Conservation (phyloP, 1,140 invertebrate species). For the Neomicropteryx cornuta region DNA sequence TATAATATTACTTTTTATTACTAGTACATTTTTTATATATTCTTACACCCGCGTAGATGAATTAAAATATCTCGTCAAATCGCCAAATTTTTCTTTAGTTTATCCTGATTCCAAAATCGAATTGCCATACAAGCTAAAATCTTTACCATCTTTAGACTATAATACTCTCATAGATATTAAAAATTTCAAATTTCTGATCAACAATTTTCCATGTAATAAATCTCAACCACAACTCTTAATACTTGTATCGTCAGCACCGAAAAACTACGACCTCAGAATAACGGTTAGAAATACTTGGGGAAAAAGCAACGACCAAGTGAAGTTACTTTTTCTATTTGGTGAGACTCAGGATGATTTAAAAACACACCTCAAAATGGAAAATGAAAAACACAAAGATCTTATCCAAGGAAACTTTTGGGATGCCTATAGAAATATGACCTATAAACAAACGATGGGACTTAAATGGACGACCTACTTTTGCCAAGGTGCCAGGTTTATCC, state of each 20-base stretch:
- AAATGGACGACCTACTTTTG: slow-evolving; percentile 68
- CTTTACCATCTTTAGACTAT: slow-evolving; percentile 27
- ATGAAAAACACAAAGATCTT: slow-evolving; percentile 51
- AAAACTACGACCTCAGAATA: slow-evolving; percentile 46
- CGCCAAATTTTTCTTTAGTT: no score
- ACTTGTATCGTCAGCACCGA: slow-evolving; percentile 56
- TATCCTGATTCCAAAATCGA: no score
- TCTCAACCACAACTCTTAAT: slow-evolving; percentile 43
- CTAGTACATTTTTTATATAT: no score
- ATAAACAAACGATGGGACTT: slow-evolving; percentile 77
- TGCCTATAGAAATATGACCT: slow-evolving; percentile 74
- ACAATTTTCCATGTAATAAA: slow-evolving; percentile 38
- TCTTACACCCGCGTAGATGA: no score
- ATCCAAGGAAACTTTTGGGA: slow-evolving; percentile 71
- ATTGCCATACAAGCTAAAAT: slow-evolving; percentile 12
- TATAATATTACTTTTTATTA: no score
- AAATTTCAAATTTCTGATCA: slow-evolving; percentile 44
- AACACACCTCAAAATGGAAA: slow-evolving; percentile 47
- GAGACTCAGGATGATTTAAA: slow-evolving; percentile 26
- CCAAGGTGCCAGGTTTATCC: slow-evolving; percentile 54
- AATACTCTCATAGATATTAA: slow-evolving; percentile 42
- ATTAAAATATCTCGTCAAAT: no score
- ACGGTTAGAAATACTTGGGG: slow-evolving; percentile 62
- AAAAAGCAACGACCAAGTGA: slow-evolving; percentile 24
- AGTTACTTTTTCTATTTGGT: slow-evolving; percentile 61